Conservation (phyloP, 2,888 invertebrate species). For the Celastrina argiolus region DNA sequence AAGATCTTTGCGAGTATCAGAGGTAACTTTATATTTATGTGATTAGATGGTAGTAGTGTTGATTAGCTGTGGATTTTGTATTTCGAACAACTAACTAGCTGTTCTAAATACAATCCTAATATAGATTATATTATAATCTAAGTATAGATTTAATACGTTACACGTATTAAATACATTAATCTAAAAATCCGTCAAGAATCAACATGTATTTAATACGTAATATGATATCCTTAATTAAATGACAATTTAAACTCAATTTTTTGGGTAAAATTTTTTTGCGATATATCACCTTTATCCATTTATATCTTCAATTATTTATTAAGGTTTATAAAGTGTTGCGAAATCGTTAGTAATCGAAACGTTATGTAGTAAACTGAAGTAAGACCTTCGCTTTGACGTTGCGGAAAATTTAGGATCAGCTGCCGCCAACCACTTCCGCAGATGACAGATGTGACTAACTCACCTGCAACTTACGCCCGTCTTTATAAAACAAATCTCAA, state of each 20-base stretch:
- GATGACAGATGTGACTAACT: background rate
- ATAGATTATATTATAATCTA: too few species aligned
- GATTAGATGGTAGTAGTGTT: background rate
- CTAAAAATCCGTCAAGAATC: too few species aligned
- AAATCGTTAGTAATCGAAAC: background rate
- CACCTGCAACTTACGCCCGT: background rate
- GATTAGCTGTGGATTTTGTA: background rate
- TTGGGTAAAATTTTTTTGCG: too few species aligned
- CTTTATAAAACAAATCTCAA: too few species aligned
- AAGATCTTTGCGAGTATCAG: background rate
- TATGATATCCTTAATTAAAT: too few species aligned
- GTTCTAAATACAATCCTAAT: too few species aligned
- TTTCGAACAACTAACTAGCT: background rate
- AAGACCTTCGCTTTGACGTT: background rate
- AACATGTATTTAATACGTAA: too few species aligned
- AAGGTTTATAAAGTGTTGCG: background rate
- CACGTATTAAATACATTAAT: too few species aligned
- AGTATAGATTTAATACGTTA: too few species aligned
- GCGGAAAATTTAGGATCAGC: constrained; percentile 1
- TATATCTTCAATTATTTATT: background rate
- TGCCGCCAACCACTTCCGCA: background rate
- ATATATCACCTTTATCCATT: too few species aligned
- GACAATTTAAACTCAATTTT: too few species aligned
- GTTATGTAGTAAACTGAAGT: background rate
- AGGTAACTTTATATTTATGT: background rate